phyloP scores from a whole-genome alignment of 2,113 vertebrate species.

The Oncorhynchus keta region DNA sequence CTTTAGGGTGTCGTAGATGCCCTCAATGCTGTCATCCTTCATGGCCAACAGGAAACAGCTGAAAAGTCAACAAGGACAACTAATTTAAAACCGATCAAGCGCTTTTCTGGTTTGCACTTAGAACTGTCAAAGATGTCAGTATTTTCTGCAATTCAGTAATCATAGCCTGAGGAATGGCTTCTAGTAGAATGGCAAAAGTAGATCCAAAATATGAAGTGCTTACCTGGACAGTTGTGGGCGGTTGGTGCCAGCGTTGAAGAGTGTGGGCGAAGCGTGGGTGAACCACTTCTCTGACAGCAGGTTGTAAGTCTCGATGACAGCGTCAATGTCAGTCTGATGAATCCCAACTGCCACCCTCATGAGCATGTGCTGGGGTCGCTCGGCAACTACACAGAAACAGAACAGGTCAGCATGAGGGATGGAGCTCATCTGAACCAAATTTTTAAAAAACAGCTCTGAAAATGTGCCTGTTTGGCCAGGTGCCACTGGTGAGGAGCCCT shows the following conservation, averaged over 20 bases:
- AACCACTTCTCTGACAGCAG: conserved; percentile 96
- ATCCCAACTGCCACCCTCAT: conserved; percentile 96
- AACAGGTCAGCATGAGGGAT: neutral
- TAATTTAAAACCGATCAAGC: conserved; percentile 56
- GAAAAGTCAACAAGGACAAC: conserved; percentile 42
- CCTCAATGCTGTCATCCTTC: conserved; percentile 97
- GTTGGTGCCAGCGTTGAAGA: conserved; percentile 95
- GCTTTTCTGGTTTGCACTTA: neutral
- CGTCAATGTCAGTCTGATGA: conserved; percentile 85
- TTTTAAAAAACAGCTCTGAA: neutral
- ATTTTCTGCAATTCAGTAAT: neutral
- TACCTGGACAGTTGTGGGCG: conserved; percentile 95
- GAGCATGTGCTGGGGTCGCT: conserved; percentile 95
- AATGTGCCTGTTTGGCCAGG: neutral
- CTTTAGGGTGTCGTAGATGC: conserved; percentile 95
- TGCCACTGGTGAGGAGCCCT: neutral
- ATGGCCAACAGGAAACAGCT: conserved; percentile 96
- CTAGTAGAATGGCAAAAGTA: too few species aligned
- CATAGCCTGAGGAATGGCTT: neutral
- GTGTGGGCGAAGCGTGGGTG: conserved; percentile 93
- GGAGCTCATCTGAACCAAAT: neutral
- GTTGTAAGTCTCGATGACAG: conserved; percentile 93
- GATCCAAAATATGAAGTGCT: conserved; percentile 1
- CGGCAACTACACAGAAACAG: conserved; percentile 77
- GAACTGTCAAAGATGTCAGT: too few species aligned